phyloP scores from a whole-genome alignment of 1,140 invertebrate species.

The Drosophila repletoides region DNA sequence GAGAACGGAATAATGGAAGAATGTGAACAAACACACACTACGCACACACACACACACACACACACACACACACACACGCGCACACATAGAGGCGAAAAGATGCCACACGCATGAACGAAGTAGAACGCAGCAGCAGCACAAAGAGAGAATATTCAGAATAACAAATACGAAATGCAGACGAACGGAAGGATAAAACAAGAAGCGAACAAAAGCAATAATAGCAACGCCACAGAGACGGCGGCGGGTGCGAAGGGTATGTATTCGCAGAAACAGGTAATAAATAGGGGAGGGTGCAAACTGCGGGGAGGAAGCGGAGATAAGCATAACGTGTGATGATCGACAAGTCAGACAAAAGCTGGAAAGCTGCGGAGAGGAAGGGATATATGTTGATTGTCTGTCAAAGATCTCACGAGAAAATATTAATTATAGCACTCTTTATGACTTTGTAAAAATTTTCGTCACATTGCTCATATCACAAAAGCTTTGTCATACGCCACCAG shows the following conservation, averaged over 20 bases:
- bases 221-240: constrained; percentile 10
- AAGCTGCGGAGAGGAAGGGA: constrained; percentile 2
- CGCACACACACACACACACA: constrained; percentile 25
- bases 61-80: constrained; percentile 8
- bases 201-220: constrained; percentile 47
- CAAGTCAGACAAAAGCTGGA: constrained; percentile 13
- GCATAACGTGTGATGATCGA: too few species aligned
- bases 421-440: background rate
- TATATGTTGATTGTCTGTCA: background rate
- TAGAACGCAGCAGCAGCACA: constrained; percentile 47
- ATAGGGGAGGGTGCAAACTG: constrained; percentile 24
- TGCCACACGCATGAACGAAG: constrained; percentile 64
- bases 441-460: constrained; percentile 28
- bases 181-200: constrained; percentile 40
- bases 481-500: constrained; percentile 41
- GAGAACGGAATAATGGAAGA: constrained; percentile 62
- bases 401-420: constrained; percentile 16
- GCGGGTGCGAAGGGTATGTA: constrained; percentile 22
- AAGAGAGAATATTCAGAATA: constrained; percentile 30
- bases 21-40: constrained; percentile 56
- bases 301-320: constrained; percentile 20
- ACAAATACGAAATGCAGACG: constrained; percentile 44
- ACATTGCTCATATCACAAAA: constrained; percentile 33
- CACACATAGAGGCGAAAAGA: constrained; percentile 24
- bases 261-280: constrained; percentile 48